Evolutionary conservation across 2,113 vertebrate species (phyloP).

Genomic region (Perca schrenkii): DNA sequence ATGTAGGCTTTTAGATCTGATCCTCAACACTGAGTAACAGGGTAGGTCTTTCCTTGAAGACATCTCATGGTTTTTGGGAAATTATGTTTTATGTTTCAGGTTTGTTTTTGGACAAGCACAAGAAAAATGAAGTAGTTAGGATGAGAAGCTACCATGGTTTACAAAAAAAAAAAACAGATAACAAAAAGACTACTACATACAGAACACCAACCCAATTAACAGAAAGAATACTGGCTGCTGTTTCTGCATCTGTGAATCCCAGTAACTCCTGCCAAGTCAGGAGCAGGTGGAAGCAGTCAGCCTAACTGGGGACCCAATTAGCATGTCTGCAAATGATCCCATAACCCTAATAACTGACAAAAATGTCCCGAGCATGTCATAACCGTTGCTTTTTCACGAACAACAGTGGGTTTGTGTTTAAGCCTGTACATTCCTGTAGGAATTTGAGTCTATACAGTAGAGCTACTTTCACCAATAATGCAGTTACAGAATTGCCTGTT

Average conservation of each 20-base stretch:
- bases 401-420: constrained; percentile 57
- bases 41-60: not conserved
- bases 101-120: not conserved
- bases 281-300: constrained; percentile 55
- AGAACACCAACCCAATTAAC: not conserved
- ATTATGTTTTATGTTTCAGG: not conserved
- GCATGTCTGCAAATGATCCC: constrained; percentile 31
- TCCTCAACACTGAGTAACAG: not conserved
- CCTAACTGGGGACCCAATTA: constrained; percentile 46
- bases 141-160: not conserved
- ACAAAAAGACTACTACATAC: not conserved
- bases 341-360: constrained; percentile 26
- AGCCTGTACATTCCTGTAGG: constrained; percentile 46
- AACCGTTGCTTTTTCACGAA: constrained; percentile 40
- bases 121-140: too few species aligned
- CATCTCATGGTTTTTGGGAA: not conserved
- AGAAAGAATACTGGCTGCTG: constrained; percentile 13
- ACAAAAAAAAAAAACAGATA: not conserved
- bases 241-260: constrained; percentile 18
- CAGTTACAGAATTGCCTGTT: constrained; percentile 20
- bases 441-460: constrained; percentile 52
- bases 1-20: not conserved
- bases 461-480: constrained; percentile 30
- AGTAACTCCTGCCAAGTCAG: constrained; percentile 50
- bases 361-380: constrained; percentile 29